phyloP scores from a whole-genome alignment of 2,113 vertebrate genomes.

The Cynocephalus volans region DNA sequence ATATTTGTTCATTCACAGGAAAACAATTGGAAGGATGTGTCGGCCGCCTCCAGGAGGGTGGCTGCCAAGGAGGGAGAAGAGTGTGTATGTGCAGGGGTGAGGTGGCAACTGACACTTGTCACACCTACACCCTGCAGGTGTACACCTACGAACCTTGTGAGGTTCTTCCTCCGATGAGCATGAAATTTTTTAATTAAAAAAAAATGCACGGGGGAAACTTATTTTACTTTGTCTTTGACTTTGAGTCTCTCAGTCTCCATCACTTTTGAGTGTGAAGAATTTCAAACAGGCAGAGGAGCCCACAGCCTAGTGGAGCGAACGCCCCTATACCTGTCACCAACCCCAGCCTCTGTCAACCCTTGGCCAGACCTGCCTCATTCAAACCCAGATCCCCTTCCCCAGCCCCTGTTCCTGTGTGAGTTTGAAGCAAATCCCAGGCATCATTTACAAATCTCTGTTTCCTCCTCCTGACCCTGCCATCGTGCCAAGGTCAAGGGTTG shows the following conservation, averaged over 20 bases:
- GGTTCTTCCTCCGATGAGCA: neutral
- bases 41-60: rapidly evolving
- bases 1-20: neutral
- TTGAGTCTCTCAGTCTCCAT: neutral
- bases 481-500: rapidly evolving
- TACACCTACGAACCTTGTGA: too few relatives aligned
- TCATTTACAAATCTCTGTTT: neutral
- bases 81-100: rapidly evolving
- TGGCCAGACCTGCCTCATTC: neutral
- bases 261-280: neutral
- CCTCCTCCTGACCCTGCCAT: neutral
- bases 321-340: rapidly evolving
- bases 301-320: too few relatives aligned
- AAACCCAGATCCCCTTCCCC: neutral
- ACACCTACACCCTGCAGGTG: neutral
- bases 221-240: neutral
- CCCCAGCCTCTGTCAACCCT: neutral
- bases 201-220: neutral
- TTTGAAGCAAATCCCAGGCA: neutral
- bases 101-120: neutral
- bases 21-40: neutral
- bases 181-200: neutral
- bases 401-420: neutral
- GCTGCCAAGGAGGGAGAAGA: neutral
- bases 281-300: neutral